These are phyloP conservation scores for Brachionus calyciflorus DNA, from an alignment of 1,140 invertebrate genomes.

Conservation along the genomic window DNA sequence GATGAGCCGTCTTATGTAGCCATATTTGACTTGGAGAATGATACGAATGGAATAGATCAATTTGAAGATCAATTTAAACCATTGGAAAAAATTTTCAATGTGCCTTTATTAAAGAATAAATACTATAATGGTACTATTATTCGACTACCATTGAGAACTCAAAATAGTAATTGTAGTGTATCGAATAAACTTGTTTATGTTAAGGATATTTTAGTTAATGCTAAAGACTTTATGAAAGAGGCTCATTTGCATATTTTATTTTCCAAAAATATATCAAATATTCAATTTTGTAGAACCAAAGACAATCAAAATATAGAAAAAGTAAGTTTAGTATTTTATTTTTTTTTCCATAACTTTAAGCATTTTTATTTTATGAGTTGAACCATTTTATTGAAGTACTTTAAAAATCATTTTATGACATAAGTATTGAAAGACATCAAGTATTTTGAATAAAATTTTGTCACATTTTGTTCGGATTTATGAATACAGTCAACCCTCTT, in stretches of 20 bases:
- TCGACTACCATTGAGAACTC: constrained; percentile 44
- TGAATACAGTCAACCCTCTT: too few relatives aligned
- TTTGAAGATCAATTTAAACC: constrained; percentile 47
- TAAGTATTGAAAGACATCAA: too few relatives aligned
- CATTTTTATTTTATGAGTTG: not conserved
- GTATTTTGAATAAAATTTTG: too few relatives aligned
- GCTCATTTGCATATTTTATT: constrained; percentile 40
- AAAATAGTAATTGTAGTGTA: constrained; percentile 23
- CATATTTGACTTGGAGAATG: constrained; percentile 46
- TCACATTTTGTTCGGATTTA: too few relatives aligned
- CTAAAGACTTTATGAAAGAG: constrained; percentile 46
- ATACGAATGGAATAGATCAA: constrained; percentile 26
- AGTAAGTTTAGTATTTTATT: constrained; percentile 3
- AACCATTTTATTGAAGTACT: too few relatives aligned
- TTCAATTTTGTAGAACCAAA: constrained; percentile 45
- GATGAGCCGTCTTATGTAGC: constrained; percentile 44
- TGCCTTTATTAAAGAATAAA: constrained; percentile 18
- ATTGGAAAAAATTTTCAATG: constrained; percentile 46
- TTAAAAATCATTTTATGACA: too few relatives aligned
- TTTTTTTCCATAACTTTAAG: not conserved
- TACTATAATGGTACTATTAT: constrained; percentile 46
- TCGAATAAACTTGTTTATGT: constrained; percentile 43
- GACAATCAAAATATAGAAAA: constrained; percentile 47
- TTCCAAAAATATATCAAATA: constrained; percentile 33
- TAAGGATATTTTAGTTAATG: constrained; percentile 36